These are phyloP conservation scores for Cettia cetti DNA, from an alignment of 2,113 vertebrate species.

Conservation along the genomic window DNA sequence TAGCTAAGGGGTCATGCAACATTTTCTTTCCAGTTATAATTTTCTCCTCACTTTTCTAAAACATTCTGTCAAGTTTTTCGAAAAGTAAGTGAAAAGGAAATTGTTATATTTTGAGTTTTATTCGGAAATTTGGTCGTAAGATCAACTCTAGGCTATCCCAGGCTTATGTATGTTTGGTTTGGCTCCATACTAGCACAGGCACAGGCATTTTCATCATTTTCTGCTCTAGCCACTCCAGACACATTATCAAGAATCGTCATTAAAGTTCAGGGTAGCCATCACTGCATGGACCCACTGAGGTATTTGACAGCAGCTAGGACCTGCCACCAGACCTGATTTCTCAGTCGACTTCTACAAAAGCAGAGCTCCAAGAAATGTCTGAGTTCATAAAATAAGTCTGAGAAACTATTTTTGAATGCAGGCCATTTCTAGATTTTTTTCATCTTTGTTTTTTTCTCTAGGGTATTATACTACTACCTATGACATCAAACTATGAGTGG, in stretches of 20 bases:
- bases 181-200: neutral
- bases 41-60: neutral
- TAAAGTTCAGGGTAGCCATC: neutral
- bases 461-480: neutral
- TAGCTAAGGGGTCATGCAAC: neutral
- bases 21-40: neutral
- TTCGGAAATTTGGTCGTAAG: neutral
- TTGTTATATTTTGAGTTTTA: neutral
- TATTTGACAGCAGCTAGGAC: neutral
- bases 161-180: constrained; percentile 4
- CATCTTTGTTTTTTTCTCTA: neutral
- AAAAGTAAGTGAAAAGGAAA: neutral
- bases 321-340: neutral
- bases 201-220: neutral
- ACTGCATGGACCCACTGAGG: neutral
- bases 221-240: neutral
- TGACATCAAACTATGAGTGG: neutral
- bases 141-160: neutral
- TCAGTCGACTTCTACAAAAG: neutral
- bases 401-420: neutral
- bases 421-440: neutral
- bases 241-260: neutral
- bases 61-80: neutral
- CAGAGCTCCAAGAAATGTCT: neutral
- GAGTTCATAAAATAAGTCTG: neutral